These are phyloP conservation scores for Acanthopagrus latus DNA, from an alignment of 2,797 vertebrate genomes.

Conservation along the genomic window DNA sequence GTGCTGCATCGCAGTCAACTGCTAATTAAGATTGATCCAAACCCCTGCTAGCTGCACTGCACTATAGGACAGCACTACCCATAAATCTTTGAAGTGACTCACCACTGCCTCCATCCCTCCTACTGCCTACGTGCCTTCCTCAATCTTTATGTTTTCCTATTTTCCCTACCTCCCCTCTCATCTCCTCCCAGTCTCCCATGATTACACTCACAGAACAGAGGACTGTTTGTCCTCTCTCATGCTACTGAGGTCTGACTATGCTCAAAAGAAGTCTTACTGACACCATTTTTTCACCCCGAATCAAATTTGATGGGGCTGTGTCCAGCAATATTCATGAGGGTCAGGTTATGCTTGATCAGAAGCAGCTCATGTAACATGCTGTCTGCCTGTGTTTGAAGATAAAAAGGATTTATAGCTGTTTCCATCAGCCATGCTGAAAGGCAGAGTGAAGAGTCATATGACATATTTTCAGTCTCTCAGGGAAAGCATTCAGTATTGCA, in stretches of 20 bases:
- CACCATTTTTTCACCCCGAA: too few relatives aligned
- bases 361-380: background rate
- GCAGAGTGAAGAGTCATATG: background rate
- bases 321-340: background rate
- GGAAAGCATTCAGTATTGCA: background rate
- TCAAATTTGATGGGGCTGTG: background rate
- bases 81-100: conserved; percentile 69
- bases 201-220: too few relatives aligned
- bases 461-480: background rate
- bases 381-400: background rate
- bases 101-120: conserved; percentile 17
- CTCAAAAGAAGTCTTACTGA: background rate
- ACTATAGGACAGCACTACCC: conserved; percentile 44
- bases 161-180: background rate
- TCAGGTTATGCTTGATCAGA: background rate
- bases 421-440: background rate
- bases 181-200: background rate
- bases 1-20: conserved; percentile 54
- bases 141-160: conserved; percentile 7
- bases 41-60: conserved; percentile 37
- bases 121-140: conserved; percentile 17
- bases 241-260: background rate
- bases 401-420: background rate
- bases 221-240: background rate
- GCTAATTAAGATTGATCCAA: conserved; percentile 75